Base-by-base conservation (phyloP, 1,140 invertebrate genomes). In the Tetramorium simillimum region DNA sequence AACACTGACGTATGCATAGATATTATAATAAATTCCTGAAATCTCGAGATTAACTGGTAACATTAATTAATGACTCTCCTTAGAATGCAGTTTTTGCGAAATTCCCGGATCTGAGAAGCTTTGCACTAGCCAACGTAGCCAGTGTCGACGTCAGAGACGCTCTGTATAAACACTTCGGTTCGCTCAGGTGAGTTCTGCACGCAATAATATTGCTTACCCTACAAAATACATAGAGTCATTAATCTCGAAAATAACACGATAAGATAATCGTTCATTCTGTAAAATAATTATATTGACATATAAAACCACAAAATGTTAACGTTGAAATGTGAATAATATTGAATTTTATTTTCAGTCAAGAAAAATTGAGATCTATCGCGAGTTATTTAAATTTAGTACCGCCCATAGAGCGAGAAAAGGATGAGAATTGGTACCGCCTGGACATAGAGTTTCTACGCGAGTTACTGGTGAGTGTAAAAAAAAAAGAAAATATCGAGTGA, bases 61-160 rank as follows among this genome's bases (percentile, higher is more conserved):
- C 43, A 76, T 86, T 33, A 33, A 33, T 33, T 80, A 56, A 69
- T 21, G 86, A 86, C 10, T 89, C 21, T 90, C n/a, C 96, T 28
- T 96, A 99, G 97, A 98, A 98, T 96, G 98, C 98, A 0, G 97
- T 98, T 0, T 99, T 99, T 95, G 97, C 97, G 24, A 98, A 99
- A 94, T 99, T 99, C 94, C 97, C 97, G 21, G 97, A 99, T 91
- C 94, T 99, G 43, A 95, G 97, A 78, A 96, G 97, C 65, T 99
- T 99, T 95, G 97, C 98, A 0, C 95, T 99, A 67, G 97, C 98
- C 0, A 99, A 99, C 96, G 99, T 99, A 46, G 98, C 98, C 0
- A 98, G 97, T 91, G 97, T 99, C 37, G 99, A 99, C 93, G 99
- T 97, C 0, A 96, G 98, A 87, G 97, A 98, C 77, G 96, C 97